Evolutionary conservation across 1,140 invertebrate species (phyloP), one percentile per base, ranked within the genome.

Genomic region (Drosophila lacertosa): DNA sequence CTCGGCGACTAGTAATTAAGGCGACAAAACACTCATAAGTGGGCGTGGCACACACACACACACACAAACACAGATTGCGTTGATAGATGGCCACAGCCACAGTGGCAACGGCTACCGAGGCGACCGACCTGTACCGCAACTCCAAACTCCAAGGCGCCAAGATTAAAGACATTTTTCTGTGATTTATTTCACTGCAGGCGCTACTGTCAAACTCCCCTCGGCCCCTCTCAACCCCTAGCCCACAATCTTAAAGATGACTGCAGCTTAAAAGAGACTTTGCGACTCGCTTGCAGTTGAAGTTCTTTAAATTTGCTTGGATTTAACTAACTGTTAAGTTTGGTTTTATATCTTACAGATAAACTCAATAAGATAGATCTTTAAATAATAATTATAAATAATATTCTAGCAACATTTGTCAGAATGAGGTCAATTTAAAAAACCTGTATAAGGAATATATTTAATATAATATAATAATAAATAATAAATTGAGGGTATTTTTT

Each of bases 91-190:
- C 20, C 60, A 22, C 47, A n/a, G 39, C 39, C 29, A 15, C 80
- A 29, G 54, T 48, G 48, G 57, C 65, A 54, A 10, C 58, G 60
- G 74, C 77, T 82, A 77, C 73, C 64, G 75, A 64, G n/a, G 45
- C 69, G 39, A 33, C 35, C 48, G 37, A 55, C 26, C 40, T 44
- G 26, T 26, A 39, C 33, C 37, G 20, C 51, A 51, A 35, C 51
- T 51, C 40, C 74, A 63, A 63, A 77, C 82, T 77, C 77, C 82
- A 74, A 82, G 66, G 82, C 82, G 82, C 77, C 82, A 74, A 82
- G 82, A 86, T 86, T 77, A 88, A 86, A 86, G 82, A 82, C 74
- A 88, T 86, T 82, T 77, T 77, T 88, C 69, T 63, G 82, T 82
- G 82, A 86, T 86, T 86, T 86, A 88, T 86, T 63, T 72, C 39